A percentile compares a stretch with the other conserved stretches of the same genome.
phyloP scores from a whole-genome alignment of 2,113 vertebrate species.

The Genyomyrus donnyi region DNA sequence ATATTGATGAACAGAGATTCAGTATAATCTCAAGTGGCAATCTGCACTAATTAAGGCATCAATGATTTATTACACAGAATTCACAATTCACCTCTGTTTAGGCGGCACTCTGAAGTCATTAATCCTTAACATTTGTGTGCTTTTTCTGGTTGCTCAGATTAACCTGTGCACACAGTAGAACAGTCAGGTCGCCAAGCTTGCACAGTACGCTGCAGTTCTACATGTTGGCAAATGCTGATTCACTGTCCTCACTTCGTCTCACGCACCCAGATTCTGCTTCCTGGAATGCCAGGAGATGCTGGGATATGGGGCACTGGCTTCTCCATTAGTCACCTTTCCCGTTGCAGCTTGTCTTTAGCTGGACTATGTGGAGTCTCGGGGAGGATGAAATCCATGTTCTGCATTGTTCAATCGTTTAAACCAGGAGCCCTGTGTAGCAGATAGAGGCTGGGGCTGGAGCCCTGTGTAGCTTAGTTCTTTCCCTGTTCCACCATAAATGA shows the following conservation, averaged over 20 bases:
- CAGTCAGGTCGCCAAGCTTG: background rate
- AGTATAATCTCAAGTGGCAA: background rate
- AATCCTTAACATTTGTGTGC: background rate
- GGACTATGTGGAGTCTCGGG: background rate
- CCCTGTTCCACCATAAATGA: too few relatives aligned
- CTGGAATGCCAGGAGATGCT: background rate
- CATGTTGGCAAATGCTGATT: background rate
- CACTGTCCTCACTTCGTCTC: background rate
- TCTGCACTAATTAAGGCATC: background rate
- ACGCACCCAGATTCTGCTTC: background rate
- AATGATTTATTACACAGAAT: background rate
- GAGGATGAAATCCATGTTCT: background rate
- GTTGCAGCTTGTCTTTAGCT: background rate
- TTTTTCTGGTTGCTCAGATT: background rate
- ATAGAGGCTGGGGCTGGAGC: too few relatives aligned
- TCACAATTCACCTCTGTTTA: background rate
- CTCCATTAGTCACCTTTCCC: background rate
- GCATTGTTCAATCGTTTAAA: background rate
- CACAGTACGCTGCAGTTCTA: background rate
- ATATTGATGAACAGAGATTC: background rate
- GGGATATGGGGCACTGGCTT: background rate
- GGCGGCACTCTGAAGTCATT: background rate
- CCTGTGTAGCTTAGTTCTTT: too few relatives aligned
- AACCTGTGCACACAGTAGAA: background rate
- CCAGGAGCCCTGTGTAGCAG: too few relatives aligned